Evolutionary conservation across 2,888 invertebrate species (phyloP).

Genomic region (Steinernema scapterisci): DNA sequence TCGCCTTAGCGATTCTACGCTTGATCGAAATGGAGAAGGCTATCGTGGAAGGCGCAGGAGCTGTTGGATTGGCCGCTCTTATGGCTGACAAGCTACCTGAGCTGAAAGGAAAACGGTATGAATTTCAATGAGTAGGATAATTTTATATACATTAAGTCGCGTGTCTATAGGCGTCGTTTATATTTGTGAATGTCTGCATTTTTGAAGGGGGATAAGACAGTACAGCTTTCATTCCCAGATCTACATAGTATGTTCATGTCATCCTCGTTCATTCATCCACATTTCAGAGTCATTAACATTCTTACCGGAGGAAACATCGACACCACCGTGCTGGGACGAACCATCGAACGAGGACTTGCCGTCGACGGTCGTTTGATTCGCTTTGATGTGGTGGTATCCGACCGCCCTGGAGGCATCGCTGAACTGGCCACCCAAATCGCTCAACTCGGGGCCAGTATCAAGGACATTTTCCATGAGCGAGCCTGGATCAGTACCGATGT

Average conservation of each 20-base stretch:
- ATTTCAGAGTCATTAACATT: constrained; percentile 70
- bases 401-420: constrained; percentile 71
- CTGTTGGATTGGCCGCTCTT: constrained; percentile 82
- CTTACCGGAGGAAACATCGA: constrained; percentile 72
- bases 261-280: no score
- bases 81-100: constrained; percentile 81
- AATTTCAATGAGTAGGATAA: no score
- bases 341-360: constrained; percentile 69
- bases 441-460: constrained; percentile 74
- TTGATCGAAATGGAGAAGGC: constrained; percentile 72
- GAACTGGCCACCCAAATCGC: constrained; percentile 70
- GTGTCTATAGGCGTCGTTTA: no score
- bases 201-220: no score
- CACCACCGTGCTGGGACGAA: constrained; percentile 71
- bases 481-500: constrained; percentile 91
- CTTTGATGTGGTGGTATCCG: constrained; percentile 70
- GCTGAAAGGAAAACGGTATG: constrained; percentile 77
- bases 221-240: no score
- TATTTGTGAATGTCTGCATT: no score
- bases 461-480: constrained; percentile 92
- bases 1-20: constrained; percentile 71
- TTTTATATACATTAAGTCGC: no score
- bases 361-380: constrained; percentile 71
- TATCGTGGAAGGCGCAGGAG: constrained; percentile 89
- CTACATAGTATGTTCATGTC: no score